Base-by-base conservation (phyloP, 2,113 vertebrate species). In the Oxygymnocypris stewartii region DNA sequence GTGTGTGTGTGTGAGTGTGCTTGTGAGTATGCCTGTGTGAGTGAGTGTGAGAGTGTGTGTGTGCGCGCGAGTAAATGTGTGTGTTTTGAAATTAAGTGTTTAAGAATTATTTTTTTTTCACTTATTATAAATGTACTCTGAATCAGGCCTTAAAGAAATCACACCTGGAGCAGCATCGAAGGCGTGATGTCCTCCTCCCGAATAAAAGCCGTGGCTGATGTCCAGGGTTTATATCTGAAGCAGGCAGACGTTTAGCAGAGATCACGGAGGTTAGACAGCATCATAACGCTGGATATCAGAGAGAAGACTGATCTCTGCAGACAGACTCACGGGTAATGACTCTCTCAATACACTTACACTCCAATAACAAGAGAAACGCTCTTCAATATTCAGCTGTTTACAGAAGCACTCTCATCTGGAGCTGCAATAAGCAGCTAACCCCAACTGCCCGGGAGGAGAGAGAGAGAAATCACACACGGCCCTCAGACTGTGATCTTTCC, bases 371-470 rank as follows among this genome's bases (percentile, higher is more conserved):
- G 51, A 6, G 25, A 49, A 51, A 84, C 11, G 77, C 83, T 85
- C 80, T 49, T 78, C 80, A 69, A 91, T 89, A 88, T 87, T 61
- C 57, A 42, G n/a, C 9, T 87, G 74, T 92, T 92, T 91, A 87
- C 84, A 25, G 49, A 90, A 86, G 84, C 63, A 10, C 47, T 59
- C 83, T 73, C 59, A 57, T 85, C 67, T 82, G 65, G 44, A 83
- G 44, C 59, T 44, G 16, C 69, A 59, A 59, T 59, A 9, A 59
- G 18, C 57, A 61, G 57, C 57, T 74, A 6, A 74, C 20, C 42
- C 5, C 42, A 74, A n/a, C 71, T 42, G 71, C 42, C 37, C 23
- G 71, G 10, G 69, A 42, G 37, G 69, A 73, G 37, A 35, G 69
- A 42, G 35, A 10, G 67, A 40, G 54, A 23, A 40, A 23, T 40